Evolutionary conservation across 2,888 invertebrate genomes (phyloP), one percentile per base, ranked within the genome.

Genomic region (Crepidodera aurea): DNA sequence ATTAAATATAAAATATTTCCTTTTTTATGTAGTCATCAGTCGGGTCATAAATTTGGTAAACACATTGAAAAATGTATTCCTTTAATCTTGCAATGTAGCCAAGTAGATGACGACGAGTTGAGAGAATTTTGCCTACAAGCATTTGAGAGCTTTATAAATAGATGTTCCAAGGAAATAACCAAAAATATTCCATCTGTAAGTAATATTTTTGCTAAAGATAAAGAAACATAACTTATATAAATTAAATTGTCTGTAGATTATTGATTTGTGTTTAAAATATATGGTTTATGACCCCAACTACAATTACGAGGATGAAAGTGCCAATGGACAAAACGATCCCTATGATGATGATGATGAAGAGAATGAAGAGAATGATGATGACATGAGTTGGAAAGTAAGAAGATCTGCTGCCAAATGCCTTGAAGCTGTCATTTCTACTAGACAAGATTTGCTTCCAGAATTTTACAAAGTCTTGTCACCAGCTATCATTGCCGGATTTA

Each of bases 231-330:
- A 44, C 60, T 62, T 15, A 12, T 29, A 7, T 5, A 51, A 62
- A 34, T 60, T 50, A 44, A 12, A n/a, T 46, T 57, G 51, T 19
- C 67, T 67, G 15, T 69, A 92, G 92, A 93, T 94, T 62, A 90
- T 93, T 18, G 88, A 90, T 65, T 86, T 98, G 42, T 97, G 97
- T 79, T 83, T 98, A 64, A 87, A 90, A 78, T 96, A 95, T 83
- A 89, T 99, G 67, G 93, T 93, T 0, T 96, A 98, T 76, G 99
- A 99, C 83, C 99, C 99, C 0, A 99, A 99, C 81, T 99, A 99
- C 79, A 98, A 98, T 82, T 99, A 99, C 76, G 95, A 93, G 66
- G 93, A 92, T 71, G 94, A 91, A 69, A 90, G 91, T 71, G 90
- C 89, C 63, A 87, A 87, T 40, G 85, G 82, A 51, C 84, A 87